Base-by-base conservation (phyloP, 1,140 invertebrate species). In the Solen grandis region DNA sequence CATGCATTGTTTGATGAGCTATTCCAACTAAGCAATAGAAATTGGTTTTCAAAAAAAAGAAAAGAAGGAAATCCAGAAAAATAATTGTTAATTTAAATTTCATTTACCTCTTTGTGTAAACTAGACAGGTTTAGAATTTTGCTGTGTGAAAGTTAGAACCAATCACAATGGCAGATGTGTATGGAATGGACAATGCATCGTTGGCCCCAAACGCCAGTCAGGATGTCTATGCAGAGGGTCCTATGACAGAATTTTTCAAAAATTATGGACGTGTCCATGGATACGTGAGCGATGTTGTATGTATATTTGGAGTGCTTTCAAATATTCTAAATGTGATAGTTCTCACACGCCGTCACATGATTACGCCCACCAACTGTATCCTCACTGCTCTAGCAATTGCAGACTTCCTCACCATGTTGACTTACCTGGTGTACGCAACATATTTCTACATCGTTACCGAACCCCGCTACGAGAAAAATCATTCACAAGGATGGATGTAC, bases 241-340 rank as follows among this genome's bases (percentile, higher is more conserved):
- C 65, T 3, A 74, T 73, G 72, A 27, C 22, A 22, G 36, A 55
- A 1, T 76, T 72, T 38, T 41, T 41, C 16, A 59, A 57, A 25
- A 69, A n/a, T 3, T 94, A 94, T 82, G 88, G 88, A 10, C 73
- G 88, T n/a, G 85, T 95, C 16, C 96, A 97, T 90, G 95, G 95
- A 2, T 96, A 96, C 90, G 88, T 96, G 27, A 94, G 95, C 16
- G 91, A 96, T 4, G 84, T 94, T 4, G 95, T 99, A 8, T 99
- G 97, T 91, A 90, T 97, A 41, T 97, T 98, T 87, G 97, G 97
- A 38, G 96, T 96, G 50, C 92, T 98, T 74, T 96, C 97, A 19
- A 99, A 99, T 88, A 93, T 96, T 16, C 90, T 98, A 25, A 99
- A 98, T 89, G 96, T 98, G 52, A 95, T 96, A 8, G 97, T 99